A percentile compares a stretch with the other conserved stretches of the same genome.
Evolutionary conservation across 1,140 invertebrate genomes (phyloP).

Genomic region (Hypsibius dujardini): DNA sequence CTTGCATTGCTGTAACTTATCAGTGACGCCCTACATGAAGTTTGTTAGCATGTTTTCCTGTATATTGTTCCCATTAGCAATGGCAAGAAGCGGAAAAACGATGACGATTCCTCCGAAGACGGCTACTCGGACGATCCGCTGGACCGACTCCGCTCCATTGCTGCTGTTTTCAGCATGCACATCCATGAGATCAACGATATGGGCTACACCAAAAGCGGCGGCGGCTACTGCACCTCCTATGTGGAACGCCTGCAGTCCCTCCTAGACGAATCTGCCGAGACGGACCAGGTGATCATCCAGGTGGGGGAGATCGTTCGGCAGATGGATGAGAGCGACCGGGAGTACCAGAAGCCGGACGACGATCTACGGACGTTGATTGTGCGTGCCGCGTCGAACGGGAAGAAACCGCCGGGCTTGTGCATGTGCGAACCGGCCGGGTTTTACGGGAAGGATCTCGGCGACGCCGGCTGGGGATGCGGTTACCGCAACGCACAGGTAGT

Average conservation of each 20-base stretch:
- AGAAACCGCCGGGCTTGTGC: background rate
- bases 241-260: background rate
- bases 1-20: too few species aligned
- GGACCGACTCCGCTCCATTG: background rate
- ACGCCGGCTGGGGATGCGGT: conserved; percentile 10
- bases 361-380: background rate
- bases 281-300: background rate
- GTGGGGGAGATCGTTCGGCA: background rate
- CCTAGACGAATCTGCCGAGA: background rate
- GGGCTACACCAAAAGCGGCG: too few species aligned
- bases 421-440: background rate
- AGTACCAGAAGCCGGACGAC: background rate
- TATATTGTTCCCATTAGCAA: too few species aligned
- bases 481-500: conserved; percentile 11
- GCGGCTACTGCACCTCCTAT: background rate
- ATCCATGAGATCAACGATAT: background rate
- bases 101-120: too few species aligned
- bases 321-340: background rate
- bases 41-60: too few species aligned
- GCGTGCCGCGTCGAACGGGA: background rate
- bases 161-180: background rate
- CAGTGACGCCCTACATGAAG: too few species aligned
- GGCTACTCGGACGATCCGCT: too few species aligned
- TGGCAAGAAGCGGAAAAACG: too few species aligned
- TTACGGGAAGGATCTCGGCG: conserved; percentile 13